Evolutionary conservation across 2,888 invertebrate species (phyloP), one percentile per base, ranked within the genome.

Genomic region (Nemapogon koenigi): DNA sequence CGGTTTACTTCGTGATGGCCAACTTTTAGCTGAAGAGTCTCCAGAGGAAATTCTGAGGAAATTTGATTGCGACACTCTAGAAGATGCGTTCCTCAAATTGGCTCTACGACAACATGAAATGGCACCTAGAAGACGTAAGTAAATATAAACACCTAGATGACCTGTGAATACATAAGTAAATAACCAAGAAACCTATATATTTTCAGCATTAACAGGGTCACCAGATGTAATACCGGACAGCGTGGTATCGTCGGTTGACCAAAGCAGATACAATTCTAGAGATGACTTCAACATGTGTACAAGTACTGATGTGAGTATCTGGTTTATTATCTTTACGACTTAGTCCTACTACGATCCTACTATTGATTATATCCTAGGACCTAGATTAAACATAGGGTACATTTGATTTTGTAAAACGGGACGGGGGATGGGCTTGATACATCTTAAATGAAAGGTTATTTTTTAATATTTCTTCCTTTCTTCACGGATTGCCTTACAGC

Each of bases 1-100:
- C 58, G 96, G 96, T 27, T 75, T 97, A 35, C 89, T 97, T 83
- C 82, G 96, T 44, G 88, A 87, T 50, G 97, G 96, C 0, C 84
- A 86, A 41, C 75, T 97, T 15, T 60, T 97, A 40, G 94, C 93
- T 0, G 95, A 97, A 67, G 88, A 91, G 46, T 83, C 90, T 0
- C 96, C 96, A 0, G 70, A 69, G 7, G 81, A 84, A 43, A 82
- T 96, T 10, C 79, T 95, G 48, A 62, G 79, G 2, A 73, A 81
- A 46, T 90, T 87, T 53, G 84, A 88, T 47, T 87, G 87, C 35
- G 81, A 84, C 29, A 87, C 88, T 0, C 73, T 97, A 18, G 96
- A 97, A 60, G 91, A 94, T 26, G 94, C 93, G 0, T 97, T 96
- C 58, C 73, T 96, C 8, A 86, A 86, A 44, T 76, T 96, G 29